These are phyloP conservation scores for Chaetorhynchus papuensis DNA, from an alignment of 2,113 vertebrate genomes.

Conservation along the genomic window DNA sequence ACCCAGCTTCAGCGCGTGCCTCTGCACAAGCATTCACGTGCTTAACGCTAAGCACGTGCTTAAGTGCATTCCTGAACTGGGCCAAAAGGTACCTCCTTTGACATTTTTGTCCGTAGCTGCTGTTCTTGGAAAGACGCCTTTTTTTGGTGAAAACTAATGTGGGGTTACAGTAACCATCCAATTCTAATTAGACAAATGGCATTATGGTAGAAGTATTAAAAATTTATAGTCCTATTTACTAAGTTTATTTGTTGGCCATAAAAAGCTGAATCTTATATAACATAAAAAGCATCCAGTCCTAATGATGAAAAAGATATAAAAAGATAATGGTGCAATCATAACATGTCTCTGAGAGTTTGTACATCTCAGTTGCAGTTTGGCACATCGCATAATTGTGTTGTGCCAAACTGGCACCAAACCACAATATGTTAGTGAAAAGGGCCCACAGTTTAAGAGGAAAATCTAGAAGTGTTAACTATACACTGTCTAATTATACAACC, in stretches of 20 bases:
- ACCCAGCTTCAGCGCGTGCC: neutral
- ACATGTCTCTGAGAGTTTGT: slow-evolving; percentile 68
- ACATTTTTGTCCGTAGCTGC: slow-evolving; percentile 26
- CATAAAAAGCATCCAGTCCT: slow-evolving; percentile 52
- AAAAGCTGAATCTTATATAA: slow-evolving; percentile 72
- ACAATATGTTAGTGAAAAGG: slow-evolving; percentile 75
- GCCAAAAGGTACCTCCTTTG: slow-evolving; percentile 20
- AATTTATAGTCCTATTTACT: slow-evolving; percentile 74
- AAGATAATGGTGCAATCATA: slow-evolving; percentile 70
- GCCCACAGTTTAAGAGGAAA: slow-evolving; percentile 70
- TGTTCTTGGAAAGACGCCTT: slow-evolving; percentile 48
- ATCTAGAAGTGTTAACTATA: slow-evolving; percentile 78
- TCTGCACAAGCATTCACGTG: slow-evolving; percentile 6
- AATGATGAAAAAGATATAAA: slow-evolving; percentile 74
- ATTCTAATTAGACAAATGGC: slow-evolving; percentile 67
- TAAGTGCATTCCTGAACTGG: slow-evolving; percentile 40
- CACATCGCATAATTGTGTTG: slow-evolving; percentile 38
- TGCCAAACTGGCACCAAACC: slow-evolving; percentile 73
- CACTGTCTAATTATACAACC: slow-evolving; percentile 80
- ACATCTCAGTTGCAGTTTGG: slow-evolving; percentile 69
- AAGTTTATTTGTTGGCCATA: slow-evolving; percentile 68
- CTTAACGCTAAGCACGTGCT: neutral
- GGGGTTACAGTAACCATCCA: slow-evolving; percentile 41
- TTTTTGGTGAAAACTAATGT: slow-evolving; percentile 50
- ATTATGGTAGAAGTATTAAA: slow-evolving; percentile 74